A percentile compares a stretch with the other conserved stretches of the same genome.
phyloP scores from a whole-genome alignment of 1,140 invertebrate genomes.

The Drosophila sp. region DNA sequence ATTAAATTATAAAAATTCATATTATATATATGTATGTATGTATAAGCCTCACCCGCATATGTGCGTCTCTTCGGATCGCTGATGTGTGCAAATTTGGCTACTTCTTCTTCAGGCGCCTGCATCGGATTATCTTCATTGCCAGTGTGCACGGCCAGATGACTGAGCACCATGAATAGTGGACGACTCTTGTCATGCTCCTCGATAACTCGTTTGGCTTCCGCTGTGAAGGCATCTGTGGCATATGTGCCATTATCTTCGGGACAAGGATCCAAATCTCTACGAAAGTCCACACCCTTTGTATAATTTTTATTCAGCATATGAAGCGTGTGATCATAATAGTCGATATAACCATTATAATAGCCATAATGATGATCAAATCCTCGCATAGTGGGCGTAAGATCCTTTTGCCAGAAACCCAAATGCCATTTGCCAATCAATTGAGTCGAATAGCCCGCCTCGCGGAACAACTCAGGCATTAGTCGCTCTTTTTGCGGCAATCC shows the following conservation, averaged over 20 bases:
- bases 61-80: constrained; percentile 88
- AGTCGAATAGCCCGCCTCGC: constrained; percentile 90
- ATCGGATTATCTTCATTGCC: constrained; percentile 88
- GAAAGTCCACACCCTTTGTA: constrained; percentile 87
- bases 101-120: constrained; percentile 90
- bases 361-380: constrained; percentile 94
- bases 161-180: constrained; percentile 91
- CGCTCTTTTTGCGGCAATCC: constrained; percentile 89
- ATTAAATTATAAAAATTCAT: no score
- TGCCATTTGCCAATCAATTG: constrained; percentile 96
- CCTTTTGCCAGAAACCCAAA: constrained; percentile 88
- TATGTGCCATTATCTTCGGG: constrained; percentile 87
- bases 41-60: constrained; percentile 88
- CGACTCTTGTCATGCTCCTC: constrained; percentile 85
- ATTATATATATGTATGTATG: no score
- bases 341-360: constrained; percentile 91
- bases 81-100: constrained; percentile 90
- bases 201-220: constrained; percentile 88
- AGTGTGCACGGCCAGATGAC: constrained; percentile 92
- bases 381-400: constrained; percentile 89
- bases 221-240: constrained; percentile 90
- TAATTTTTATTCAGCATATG: constrained; percentile 83
- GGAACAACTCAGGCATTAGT: constrained; percentile 90
- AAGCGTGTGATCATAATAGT: constrained; percentile 91
- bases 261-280: constrained; percentile 86